These are phyloP conservation scores for Neoseiulus cucumeris DNA, from an alignment of 1,140 invertebrate species.

Conservation along the genomic window DNA sequence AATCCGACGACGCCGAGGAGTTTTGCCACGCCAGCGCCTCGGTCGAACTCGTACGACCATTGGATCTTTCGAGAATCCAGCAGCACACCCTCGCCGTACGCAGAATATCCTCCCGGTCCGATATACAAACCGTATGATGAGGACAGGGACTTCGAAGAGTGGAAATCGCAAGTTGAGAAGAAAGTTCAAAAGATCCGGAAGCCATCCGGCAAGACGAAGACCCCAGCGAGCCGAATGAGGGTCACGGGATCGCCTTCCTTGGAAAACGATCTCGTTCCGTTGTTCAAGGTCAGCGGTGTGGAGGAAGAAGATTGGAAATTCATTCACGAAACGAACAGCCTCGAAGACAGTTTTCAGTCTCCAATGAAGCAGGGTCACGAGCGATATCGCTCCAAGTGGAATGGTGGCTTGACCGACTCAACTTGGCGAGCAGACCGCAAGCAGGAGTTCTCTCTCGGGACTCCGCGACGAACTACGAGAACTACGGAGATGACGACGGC, in stretches of 20 bases:
- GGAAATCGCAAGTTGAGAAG: not conserved
- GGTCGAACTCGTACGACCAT: no score
- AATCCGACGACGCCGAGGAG: no score
- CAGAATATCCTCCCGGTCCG: not conserved
- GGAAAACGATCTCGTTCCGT: not conserved
- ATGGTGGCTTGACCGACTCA: no score
- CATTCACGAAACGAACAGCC: not conserved
- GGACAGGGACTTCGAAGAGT: not conserved
- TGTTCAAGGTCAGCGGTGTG: not conserved
- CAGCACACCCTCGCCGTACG: no score
- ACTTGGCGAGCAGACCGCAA: no score
- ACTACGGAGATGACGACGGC: no score
- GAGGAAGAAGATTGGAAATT: constrained; percentile 5
- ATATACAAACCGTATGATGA: not conserved
- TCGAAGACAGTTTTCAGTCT: not conserved
- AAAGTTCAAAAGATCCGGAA: not conserved
- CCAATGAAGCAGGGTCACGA: no score
- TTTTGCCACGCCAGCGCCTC: no score
- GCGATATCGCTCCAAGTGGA: no score
- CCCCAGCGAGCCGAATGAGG: not conserved
- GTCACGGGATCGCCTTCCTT: not conserved
- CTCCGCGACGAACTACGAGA: no score
- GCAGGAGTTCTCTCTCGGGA: no score
- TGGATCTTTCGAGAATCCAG: no score
- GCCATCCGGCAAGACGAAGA: not conserved